These are phyloP conservation scores for Euura lappo DNA, from an alignment of 1,140 invertebrate genomes.

Conservation along the genomic window DNA sequence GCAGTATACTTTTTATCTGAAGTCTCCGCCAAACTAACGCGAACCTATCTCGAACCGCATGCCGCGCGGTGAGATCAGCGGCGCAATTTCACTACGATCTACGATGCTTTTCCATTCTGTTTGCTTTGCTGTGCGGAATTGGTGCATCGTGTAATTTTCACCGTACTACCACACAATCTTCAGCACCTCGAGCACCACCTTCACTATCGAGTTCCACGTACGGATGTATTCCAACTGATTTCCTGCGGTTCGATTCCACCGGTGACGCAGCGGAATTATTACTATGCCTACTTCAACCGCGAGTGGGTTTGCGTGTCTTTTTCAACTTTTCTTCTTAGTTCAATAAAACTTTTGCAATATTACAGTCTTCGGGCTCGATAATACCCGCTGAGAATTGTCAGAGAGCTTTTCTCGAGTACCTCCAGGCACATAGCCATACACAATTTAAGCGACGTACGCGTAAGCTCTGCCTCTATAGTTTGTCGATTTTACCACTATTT, in stretches of 20 bases:
- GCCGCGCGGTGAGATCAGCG: background rate
- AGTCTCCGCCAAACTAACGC: background rate
- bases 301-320: background rate
- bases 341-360: slow-evolving; percentile 5
- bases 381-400: background rate
- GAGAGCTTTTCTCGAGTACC: background rate
- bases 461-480: background rate
- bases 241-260: too few relatives aligned
- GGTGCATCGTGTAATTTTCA: too few relatives aligned
- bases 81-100: background rate
- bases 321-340: background rate
- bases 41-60: background rate
- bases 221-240: too few relatives aligned
- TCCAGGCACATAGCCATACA: background rate
- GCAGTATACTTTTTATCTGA: background rate
- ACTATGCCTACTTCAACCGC: too few relatives aligned
- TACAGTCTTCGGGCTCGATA: background rate
- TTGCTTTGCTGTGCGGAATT: background rate
- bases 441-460: background rate
- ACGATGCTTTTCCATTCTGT: background rate
- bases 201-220: too few relatives aligned
- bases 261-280: too few relatives aligned
- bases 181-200: too few relatives aligned
- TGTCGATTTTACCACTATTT: background rate
- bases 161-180: too few relatives aligned